Conservation (phyloP, 2,888 invertebrate genomes). For the Neoascia interrupta region DNA sequence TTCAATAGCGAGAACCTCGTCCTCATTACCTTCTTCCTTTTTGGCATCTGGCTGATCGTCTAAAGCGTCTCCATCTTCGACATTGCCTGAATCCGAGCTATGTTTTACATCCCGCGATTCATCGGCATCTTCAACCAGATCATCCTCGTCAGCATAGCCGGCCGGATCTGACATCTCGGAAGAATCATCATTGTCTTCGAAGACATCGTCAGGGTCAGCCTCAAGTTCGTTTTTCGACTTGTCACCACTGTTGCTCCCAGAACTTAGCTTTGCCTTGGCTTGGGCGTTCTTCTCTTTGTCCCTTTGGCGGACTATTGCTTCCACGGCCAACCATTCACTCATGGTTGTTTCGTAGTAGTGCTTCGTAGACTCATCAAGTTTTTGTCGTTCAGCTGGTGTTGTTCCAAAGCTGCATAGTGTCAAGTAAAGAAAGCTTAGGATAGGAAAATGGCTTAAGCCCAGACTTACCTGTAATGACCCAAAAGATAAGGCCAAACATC, state of each 20-base stretch:
- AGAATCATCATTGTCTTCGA: constrained; percentile 81
- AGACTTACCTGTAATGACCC: constrained; percentile 86
- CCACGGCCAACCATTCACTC: constrained; percentile 97
- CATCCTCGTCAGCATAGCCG: constrained; percentile 80
- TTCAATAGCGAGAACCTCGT: constrained; percentile 27
- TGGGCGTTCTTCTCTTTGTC: constrained; percentile 92
- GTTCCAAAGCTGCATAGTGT: constrained; percentile 83
- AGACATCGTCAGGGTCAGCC: constrained; percentile 82
- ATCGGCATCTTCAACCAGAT: constrained; percentile 74
- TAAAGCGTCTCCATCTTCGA: constrained; percentile 76
- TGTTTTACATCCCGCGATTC: constrained; percentile 76
- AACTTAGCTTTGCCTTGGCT: constrained; percentile 90
- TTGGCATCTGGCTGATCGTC: constrained; percentile 47
- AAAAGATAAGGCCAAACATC: constrained; percentile 94
- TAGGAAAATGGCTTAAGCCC: not conserved
- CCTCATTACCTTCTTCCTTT: not conserved
- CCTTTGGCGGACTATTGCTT: constrained; percentile 91
- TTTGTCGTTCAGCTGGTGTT: constrained; percentile 84
- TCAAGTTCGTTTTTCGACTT: constrained; percentile 80
- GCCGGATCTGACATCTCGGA: constrained; percentile 75
- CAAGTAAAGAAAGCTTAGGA: not conserved
- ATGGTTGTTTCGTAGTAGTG: constrained; percentile 93
- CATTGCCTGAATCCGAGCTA: constrained; percentile 79
- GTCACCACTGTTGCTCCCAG: constrained; percentile 84
- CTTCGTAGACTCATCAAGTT: constrained; percentile 85